phyloP scores from a whole-genome alignment of 2,888 invertebrate species.

The Clunio marinus region DNA sequence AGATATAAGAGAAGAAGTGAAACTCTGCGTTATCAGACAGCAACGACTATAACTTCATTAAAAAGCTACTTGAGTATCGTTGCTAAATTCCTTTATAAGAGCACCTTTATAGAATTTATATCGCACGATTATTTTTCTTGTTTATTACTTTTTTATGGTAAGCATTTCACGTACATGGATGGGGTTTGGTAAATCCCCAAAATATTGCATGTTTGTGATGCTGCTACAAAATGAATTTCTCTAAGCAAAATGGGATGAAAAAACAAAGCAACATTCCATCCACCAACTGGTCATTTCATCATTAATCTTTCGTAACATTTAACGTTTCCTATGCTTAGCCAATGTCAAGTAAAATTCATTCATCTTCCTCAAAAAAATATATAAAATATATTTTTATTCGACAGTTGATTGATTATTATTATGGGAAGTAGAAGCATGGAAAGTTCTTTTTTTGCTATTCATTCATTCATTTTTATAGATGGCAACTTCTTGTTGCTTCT shows the following conservation, averaged over 20 bases:
- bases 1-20: background rate
- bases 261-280: background rate
- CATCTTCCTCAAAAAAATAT: conserved; percentile 23
- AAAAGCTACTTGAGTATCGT: conserved; percentile 19
- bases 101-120: conserved; percentile 32
- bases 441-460: too few relatives aligned
- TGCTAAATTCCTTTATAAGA: background rate
- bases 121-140: conserved; percentile 23
- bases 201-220: background rate
- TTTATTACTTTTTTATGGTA: conserved; percentile 31
- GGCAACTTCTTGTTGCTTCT: conserved; percentile 12
- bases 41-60: conserved; percentile 27
- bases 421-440: background rate
- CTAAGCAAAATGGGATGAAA: background rate
- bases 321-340: background rate
- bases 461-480: background rate
- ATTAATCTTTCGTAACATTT: conserved; percentile 5
- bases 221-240: background rate
- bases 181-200: conserved; percentile 18
- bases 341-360: conserved; percentile 18
- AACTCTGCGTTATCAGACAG: background rate
- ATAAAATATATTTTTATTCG: conserved; percentile 13
- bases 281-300: background rate
- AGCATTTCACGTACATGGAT: conserved; percentile 18
- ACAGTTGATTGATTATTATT: conserved; percentile 34